Base-by-base conservation (phyloP, 2,888 invertebrate species). In the Rutpela maculata region DNA sequence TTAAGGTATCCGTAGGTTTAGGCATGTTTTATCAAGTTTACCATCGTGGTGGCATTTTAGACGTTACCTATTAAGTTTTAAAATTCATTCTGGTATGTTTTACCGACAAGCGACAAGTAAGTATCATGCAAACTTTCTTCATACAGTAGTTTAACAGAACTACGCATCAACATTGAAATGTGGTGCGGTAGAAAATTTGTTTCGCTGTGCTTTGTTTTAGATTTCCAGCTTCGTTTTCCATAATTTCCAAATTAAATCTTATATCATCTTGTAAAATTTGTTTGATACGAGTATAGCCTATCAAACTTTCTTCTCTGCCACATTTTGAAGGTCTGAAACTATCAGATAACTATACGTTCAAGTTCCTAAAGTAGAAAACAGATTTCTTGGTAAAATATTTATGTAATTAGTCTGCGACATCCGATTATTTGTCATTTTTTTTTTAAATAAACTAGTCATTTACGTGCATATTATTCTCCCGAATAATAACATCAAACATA, bases 11-110 rank as follows among this genome's bases (percentile, higher is more conserved):
- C 80, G 84, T 87, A 87, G 87, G 65, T 78, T 79, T 87, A 87
- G 86, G 78, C 84, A 84, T 87, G 84, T 82, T 84, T 83, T 81
- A 83, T 79, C 76, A 79, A 81, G 80, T 80, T 84, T 81, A 85
- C 83, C 83, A 82, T 83, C 79, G 82, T 82, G 82, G 83, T 87
- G 87, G 87, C 87, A 87, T 87, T 87, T 87, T 86, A 84, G 86
- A 86, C 86, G 75, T 79, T 76, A 72, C 72, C 74, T 57, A 57
- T 76, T 68, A 62, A 63, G 70, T 79, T 71, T 43, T 55, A 66
- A 65, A 74, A 74, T 77, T 69, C 35, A 55, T 59, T 70, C 62
- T 66, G 70, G 18, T 57, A 69, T 57, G 18, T 56, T 69, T 56
- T 65, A 65, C 18, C 65, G 17, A 43, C 43, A 62, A 26, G 31